A percentile compares a stretch with the other conserved stretches of the same genome.
Evolutionary conservation across 2,797 vertebrate genomes (phyloP).

Genomic region (Microctenopoma stevenorrisi): DNA sequence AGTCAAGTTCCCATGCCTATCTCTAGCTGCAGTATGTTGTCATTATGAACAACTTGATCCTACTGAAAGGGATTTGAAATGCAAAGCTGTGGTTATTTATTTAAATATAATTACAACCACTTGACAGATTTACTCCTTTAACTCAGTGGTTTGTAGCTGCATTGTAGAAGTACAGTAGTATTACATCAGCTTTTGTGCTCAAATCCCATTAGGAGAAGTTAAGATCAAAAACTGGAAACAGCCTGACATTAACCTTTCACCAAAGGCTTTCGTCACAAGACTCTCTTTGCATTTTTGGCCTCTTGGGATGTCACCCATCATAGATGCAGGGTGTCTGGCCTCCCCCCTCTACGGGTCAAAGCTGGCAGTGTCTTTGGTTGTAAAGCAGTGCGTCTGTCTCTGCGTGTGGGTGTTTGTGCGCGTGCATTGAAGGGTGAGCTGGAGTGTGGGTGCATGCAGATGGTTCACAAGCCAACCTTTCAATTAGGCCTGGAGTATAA

Average conservation of each 20-base stretch:
- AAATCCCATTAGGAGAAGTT: slow-evolving; percentile 19
- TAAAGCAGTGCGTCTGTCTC: slow-evolving; percentile 50
- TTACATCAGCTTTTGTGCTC: slow-evolving; percentile 4
- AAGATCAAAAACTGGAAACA: slow-evolving; percentile 42
- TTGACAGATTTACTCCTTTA: slow-evolving; percentile 12
- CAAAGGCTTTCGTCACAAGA: slow-evolving; percentile 40
- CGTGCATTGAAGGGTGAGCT: slow-evolving; percentile 49
- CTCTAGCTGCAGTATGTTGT: slow-evolving; percentile 20
- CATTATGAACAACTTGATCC: slow-evolving; percentile 19
- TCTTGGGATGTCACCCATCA: slow-evolving; percentile 54
- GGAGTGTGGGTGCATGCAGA: slow-evolving; percentile 73
- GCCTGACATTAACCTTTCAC: slow-evolving; percentile 54
- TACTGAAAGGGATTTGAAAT: slow-evolving; percentile 15
- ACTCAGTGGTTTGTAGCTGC: background rate
- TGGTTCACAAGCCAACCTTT: slow-evolving; percentile 83
- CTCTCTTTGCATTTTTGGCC: slow-evolving; percentile 42
- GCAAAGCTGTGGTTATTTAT: slow-evolving; percentile 17
- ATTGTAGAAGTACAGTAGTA: background rate
- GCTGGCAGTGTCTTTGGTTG: slow-evolving; percentile 56
- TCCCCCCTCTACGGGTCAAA: slow-evolving; percentile 68
- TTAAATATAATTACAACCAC: slow-evolving; percentile 21
- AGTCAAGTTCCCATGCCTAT: slow-evolving; percentile 59
- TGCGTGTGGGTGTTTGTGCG: slow-evolving; percentile 34
- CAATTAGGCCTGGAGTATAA: slow-evolving; percentile 82
- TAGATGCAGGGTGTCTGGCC: slow-evolving; percentile 64